Evolutionary conservation across 1,140 invertebrate genomes (phyloP), one percentile per base, ranked within the genome.

Genomic region (Orius insidiosus): DNA sequence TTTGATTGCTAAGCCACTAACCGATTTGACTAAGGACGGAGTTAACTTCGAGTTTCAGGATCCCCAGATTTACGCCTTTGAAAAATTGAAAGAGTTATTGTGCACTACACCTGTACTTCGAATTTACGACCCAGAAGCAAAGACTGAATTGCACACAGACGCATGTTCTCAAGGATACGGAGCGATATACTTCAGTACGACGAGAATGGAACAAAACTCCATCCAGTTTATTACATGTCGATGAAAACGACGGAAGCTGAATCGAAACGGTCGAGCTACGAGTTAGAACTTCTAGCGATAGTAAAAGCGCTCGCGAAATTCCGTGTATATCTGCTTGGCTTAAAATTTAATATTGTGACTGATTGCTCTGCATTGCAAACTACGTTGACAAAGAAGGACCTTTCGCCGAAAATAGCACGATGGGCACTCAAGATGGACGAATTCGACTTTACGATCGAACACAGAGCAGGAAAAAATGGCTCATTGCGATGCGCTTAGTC

Each of bases 291-390:
- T 0, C 46, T 66, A 11, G 62, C 64, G 3, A 46, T 64, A 3
- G 50, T 63, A 10, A 50, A 55, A 49, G 55, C 58, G 1, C 31
- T 65, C 0, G 63, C 37, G 62, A 63, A 56, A 64, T 68, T 67
- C 60, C 62, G 58, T 59, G 63, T 65, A 15, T 68, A 69, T 59
- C 63, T 67, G 0, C 47, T 59, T 15, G 63, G 59, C 24, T 24
- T 24, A 7, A 24, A 24, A 24, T 40, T 40, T 18, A 13, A 4
- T 3, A 15, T 53, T 8, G 11, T 56, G 19, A 59, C 57, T 1
- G 59, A 61, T 42, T 63, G 59, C 43, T n/a, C 49, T 48, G 59
- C 59, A 14, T 61, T 63, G 38, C 46, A 55, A 24, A 51, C 50
- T 14, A 58, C 57, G 0, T 44, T 60, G 49, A 52, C 55, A n/a